A percentile compares a stretch with the other conserved stretches of the same genome.
These are phyloP conservation scores for Grammomys surdaster DNA, from an alignment of 2,113 vertebrate genomes.

Conservation along the genomic window DNA sequence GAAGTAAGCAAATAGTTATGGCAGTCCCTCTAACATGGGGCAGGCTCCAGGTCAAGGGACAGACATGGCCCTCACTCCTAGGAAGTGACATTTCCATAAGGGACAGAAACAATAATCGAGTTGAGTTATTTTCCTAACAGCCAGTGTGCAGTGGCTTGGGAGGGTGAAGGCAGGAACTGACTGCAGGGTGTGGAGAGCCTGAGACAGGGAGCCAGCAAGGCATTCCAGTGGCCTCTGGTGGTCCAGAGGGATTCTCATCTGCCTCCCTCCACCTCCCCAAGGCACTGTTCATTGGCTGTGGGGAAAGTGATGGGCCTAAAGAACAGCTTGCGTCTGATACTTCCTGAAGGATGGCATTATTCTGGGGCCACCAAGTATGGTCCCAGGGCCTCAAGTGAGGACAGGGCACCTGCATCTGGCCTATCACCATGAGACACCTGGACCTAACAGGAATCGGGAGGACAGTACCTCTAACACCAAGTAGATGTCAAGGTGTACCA, in stretches of 20 bases:
- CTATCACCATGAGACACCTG: neutral
- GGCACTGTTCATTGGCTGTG: neutral
- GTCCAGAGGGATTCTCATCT: neutral
- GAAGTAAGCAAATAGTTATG: accelerated
- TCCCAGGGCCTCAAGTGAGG: neutral
- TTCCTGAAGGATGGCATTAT: too few species aligned
- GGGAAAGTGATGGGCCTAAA: too few species aligned
- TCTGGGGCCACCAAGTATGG: neutral
- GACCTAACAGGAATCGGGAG: neutral
- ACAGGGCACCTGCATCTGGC: neutral
- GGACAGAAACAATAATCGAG: neutral
- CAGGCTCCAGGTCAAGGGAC: neutral
- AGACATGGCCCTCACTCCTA: neutral
- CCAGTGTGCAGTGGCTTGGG: neutral
- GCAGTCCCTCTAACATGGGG: neutral
- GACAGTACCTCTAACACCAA: neutral
- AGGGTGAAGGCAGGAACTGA: too few species aligned
- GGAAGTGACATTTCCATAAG: neutral
- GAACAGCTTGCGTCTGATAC: neutral
- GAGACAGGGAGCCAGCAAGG: neutral
- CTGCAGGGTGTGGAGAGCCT: neutral
- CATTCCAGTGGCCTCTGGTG: too few species aligned
- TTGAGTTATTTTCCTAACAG: neutral
- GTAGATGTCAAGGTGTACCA: neutral
- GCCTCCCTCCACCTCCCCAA: too few species aligned